Conservation (phyloP, 2,888 invertebrate species). For the Eutolmus rufibarbis region DNA sequence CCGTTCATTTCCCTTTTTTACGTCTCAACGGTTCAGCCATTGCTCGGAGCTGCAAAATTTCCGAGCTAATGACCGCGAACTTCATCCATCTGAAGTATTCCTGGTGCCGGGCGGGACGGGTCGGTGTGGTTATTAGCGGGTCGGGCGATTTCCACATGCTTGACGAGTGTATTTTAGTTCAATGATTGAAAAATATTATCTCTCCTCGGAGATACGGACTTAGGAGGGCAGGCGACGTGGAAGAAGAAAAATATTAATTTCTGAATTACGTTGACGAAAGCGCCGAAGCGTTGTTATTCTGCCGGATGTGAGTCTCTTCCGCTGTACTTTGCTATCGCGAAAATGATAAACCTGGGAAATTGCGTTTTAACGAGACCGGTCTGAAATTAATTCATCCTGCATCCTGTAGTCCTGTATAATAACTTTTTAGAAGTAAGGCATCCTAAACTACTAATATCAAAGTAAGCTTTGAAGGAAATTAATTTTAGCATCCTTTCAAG, state of each 20-base stretch:
- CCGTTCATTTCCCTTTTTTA: constrained; percentile 31
- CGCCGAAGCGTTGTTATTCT: not conserved
- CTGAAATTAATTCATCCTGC: too few species aligned
- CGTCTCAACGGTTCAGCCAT: constrained; percentile 3
- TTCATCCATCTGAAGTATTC: not conserved
- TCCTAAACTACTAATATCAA: too few species aligned
- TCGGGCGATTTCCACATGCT: not conserved
- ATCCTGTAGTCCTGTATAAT: too few species aligned
- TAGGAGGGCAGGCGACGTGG: not conserved
- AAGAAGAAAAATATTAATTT: not conserved
- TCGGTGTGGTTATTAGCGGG: not conserved
- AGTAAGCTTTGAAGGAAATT: too few species aligned
- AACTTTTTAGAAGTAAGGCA: too few species aligned
- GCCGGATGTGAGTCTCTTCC: not conserved
- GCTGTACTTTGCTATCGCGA: not conserved
- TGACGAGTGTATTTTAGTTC: not conserved
- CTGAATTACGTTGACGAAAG: not conserved
- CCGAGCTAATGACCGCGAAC: constrained; percentile 34
- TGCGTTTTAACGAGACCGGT: not conserved
- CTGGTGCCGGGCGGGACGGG: not conserved
- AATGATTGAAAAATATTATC: not conserved
- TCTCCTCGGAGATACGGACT: not conserved
- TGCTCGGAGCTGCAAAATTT: constrained; percentile 24
- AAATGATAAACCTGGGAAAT: not conserved
- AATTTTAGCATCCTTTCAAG: too few species aligned